Conservation (phyloP, 2,888 invertebrate species). For the Xanthorhoe designata region DNA sequence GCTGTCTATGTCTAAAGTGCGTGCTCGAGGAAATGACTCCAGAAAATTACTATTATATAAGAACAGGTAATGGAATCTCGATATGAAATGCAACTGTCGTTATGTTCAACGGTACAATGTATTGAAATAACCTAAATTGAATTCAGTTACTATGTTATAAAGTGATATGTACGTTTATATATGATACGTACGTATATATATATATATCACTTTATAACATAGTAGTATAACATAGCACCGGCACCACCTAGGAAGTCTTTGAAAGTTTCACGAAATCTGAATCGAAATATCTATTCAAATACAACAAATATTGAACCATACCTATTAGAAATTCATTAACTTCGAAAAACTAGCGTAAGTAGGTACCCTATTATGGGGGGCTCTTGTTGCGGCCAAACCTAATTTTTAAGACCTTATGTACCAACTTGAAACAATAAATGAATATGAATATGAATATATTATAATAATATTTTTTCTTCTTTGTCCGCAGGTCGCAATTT, state of each 20-base stretch:
- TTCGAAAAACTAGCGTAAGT: neutral
- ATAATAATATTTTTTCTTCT: slow-evolving; percentile 23
- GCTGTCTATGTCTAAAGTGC: slow-evolving; percentile 39
- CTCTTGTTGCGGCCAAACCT: no score
- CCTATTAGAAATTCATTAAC: neutral
- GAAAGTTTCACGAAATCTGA: neutral
- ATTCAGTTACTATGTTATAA: neutral
- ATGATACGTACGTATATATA: no score
- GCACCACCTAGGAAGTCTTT: no score
- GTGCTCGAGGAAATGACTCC: slow-evolving; percentile 66
- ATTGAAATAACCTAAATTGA: slow-evolving; percentile 20
- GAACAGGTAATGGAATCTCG: slow-evolving; percentile 43
- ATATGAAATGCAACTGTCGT: slow-evolving; percentile 42
- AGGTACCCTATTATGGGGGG: no score
- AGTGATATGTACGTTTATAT: no score
- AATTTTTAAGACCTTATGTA: no score
- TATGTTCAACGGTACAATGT: slow-evolving; percentile 38
- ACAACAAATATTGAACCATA: no score
- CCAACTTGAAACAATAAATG: no score
- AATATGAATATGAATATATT: no score
- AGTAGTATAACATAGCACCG: no score
- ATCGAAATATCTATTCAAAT: no score
- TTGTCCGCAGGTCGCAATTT: slow-evolving; percentile 72
- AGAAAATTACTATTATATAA: slow-evolving; percentile 73
- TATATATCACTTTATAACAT: no score